Percentiles rank a stretch among this genome's conserved stretches.
Conservation (phyloP, 2,888 invertebrate species). For the Quadroppia sp. region DNA sequence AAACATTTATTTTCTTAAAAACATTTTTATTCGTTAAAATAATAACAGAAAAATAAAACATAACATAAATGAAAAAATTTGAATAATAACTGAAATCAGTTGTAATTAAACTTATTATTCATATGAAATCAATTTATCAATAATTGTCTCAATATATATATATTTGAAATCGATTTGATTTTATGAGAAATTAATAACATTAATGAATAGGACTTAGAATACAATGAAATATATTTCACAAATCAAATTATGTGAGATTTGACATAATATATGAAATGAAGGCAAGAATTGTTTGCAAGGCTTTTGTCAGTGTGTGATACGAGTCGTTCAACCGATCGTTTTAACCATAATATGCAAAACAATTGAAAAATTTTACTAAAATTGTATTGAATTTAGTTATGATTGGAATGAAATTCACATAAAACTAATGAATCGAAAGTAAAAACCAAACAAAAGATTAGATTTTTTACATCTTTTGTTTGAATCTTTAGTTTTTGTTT, state of each 20-base stretch:
- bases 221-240: not conserved
- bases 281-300: constrained; percentile 22
- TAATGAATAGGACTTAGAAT: not conserved
- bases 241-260: constrained; percentile 13
- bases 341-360: constrained; percentile 12
- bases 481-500: not conserved
- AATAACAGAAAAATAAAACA: constrained; percentile 3
- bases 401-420: constrained; percentile 17
- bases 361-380: not conserved
- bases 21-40: not conserved
- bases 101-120: not conserved
- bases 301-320: constrained; percentile 5
- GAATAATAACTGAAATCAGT: too few species aligned
- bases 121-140: not conserved
- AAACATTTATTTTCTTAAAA: not conserved
- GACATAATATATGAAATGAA: constrained; percentile 29
- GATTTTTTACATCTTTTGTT: not conserved
- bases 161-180: constrained; percentile 4
- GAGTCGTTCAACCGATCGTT: not conserved
- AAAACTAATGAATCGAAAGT: not conserved
- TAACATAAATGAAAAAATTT: not conserved
- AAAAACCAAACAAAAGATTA: not conserved
- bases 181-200: not conserved
- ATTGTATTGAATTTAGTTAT: not conserved
- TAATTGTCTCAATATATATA: not conserved